These are phyloP conservation scores for Oegoconia quadripuncta DNA, from an alignment of 2,888 invertebrate species.

Conservation along the genomic window DNA sequence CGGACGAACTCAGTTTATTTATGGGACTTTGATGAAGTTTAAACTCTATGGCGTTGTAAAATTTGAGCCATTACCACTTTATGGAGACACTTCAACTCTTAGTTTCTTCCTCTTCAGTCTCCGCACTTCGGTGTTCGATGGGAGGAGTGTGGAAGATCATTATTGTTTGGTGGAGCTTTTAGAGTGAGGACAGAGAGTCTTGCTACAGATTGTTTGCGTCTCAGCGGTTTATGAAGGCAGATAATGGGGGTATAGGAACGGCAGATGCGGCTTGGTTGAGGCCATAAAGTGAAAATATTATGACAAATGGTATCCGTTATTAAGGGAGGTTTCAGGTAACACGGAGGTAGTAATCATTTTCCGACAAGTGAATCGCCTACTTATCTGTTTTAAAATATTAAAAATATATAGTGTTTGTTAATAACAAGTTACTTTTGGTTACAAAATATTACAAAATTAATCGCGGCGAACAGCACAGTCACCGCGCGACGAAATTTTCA, in stretches of 20 bases:
- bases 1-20: constrained; percentile 46
- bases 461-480: no score
- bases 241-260: constrained; percentile 58
- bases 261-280: constrained; percentile 55
- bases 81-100: constrained; percentile 24
- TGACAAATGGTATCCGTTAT: background rate
- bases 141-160: constrained; percentile 26
- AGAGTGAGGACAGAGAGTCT: constrained; percentile 48
- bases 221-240: constrained; percentile 63
- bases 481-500: no score
- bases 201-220: constrained; percentile 60
- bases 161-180: constrained; percentile 40
- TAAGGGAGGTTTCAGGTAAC: background rate
- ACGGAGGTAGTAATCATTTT: background rate
- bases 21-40: constrained; percentile 61
- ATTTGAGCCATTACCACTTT: constrained; percentile 39
- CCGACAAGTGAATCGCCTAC: background rate
- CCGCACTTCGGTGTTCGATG: constrained; percentile 9
- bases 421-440: background rate
- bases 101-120: constrained; percentile 2
- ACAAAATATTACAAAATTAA: no score
- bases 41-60: constrained; percentile 53
- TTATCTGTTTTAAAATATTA: background rate
- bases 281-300: constrained; percentile 32
- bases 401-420: background rate